Conservation (phyloP, 2,113 vertebrate species). For the Morone saxatilis region DNA sequence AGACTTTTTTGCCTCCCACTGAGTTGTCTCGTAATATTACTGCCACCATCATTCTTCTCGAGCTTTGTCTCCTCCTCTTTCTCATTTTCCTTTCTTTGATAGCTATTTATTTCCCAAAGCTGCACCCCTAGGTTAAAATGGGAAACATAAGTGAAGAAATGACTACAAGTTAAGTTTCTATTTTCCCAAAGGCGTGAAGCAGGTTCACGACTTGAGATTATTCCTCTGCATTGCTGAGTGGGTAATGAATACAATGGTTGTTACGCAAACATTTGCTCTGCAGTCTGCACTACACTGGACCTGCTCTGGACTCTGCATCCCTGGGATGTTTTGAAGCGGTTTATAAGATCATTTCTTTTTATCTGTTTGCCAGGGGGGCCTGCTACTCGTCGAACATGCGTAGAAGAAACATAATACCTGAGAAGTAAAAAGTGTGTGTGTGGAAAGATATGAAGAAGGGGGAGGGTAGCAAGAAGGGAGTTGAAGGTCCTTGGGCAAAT, state of each 20-base stretch:
- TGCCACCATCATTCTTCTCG: conserved; percentile 44
- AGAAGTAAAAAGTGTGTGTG: conserved; percentile 23
- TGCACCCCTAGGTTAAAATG: conserved; percentile 45
- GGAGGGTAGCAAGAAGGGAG: conserved; percentile 12
- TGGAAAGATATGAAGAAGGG: conserved; percentile 40
- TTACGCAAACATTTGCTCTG: conserved; percentile 48
- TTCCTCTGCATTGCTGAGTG: conserved; percentile 29
- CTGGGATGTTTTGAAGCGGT: conserved; percentile 52
- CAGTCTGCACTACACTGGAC: conserved; percentile 31
- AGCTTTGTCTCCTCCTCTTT: conserved; percentile 19
- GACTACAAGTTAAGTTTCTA: conserved; percentile 50
- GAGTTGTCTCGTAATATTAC: conserved; percentile 63
- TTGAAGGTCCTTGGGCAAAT: conserved; percentile 64
- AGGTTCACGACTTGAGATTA: conserved; percentile 33
- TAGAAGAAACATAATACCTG: conserved; percentile 53
- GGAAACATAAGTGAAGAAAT: conserved; percentile 44
- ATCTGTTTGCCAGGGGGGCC: conserved; percentile 40
- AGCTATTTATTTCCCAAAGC: conserved; percentile 65
- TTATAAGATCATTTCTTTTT: conserved; percentile 49
- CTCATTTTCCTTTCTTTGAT: conserved; percentile 61
- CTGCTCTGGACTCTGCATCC: conserved; percentile 29
- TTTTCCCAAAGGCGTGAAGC: conserved; percentile 33
- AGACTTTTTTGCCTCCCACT: conserved; percentile 28
- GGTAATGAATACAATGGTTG: conserved; percentile 50
- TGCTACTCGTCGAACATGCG: conserved; percentile 32